These are phyloP conservation scores for Oryzias dopingdopingensis DNA, from an alignment of 2,797 vertebrate genomes.

Conservation along the genomic window DNA sequence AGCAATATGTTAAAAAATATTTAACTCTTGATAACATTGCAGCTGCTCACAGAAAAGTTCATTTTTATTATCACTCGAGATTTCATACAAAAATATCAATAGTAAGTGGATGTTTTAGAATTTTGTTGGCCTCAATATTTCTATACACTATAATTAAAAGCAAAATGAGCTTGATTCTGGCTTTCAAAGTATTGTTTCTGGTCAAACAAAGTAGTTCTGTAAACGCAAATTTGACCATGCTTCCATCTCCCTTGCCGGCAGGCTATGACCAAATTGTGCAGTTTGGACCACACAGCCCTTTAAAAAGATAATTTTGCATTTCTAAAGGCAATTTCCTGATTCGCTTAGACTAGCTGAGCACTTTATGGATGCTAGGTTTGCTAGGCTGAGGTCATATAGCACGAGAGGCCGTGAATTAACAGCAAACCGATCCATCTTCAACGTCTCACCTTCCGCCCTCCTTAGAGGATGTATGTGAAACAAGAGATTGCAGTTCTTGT, in stretches of 20 bases:
- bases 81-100: no score
- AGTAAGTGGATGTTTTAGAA: no score
- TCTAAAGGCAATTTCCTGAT: slow-evolving; percentile 60
- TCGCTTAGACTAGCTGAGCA: slow-evolving; percentile 39
- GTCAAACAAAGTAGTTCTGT: slow-evolving; percentile 30
- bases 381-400: slow-evolving; percentile 13
- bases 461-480: not conserved
- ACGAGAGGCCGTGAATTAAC: slow-evolving; percentile 12
- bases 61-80: no score
- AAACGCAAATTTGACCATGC: slow-evolving; percentile 59
- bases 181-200: slow-evolving; percentile 6
- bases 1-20: no score
- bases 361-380: slow-evolving; percentile 44
- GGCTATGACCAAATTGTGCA: slow-evolving; percentile 39
- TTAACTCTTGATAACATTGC: no score
- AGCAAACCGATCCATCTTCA: slow-evolving; percentile 22
- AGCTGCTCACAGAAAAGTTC: no score
- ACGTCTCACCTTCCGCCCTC: not conserved
- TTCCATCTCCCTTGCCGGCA: slow-evolving; percentile 30
- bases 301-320: slow-evolving; percentile 49
- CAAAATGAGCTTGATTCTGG: slow-evolving; percentile 1
- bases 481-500: not conserved
- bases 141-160: slow-evolving; percentile 1
- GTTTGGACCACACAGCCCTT: slow-evolving; percentile 34
- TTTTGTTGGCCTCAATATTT: not conserved